Evolutionary conservation across 2,113 vertebrate genomes (phyloP), one percentile per base, ranked within the genome.

Genomic region (Leptobrachium leishanense): DNA sequence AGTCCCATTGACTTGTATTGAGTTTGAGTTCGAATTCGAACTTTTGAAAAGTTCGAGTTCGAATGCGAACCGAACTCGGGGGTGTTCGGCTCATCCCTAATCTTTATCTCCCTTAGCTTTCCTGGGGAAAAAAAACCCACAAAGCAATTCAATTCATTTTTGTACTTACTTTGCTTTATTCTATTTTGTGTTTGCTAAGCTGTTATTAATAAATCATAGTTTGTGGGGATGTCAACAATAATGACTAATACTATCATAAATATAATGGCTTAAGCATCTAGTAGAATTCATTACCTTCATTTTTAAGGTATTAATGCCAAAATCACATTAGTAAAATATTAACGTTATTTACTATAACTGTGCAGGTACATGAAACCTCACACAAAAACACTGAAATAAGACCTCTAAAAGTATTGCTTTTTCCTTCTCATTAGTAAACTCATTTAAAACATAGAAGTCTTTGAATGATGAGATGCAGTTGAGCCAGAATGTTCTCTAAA

Each of bases 381-480:
- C 71, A 74, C 41, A 50, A 43, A 62, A 66, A 68, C 78, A 41
- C 12, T 68, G 78, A 74, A 68, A 74, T 74, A 65, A 57, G 78
- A 74, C 74, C 71, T 66, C 71, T 68, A 50, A 74, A 81, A 62
- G 78, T 81, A 81, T 81, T 81, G 78, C 78, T 81, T 81, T 50
- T 81, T 81, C 78, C 72, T 81, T 68, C 78, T 81, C 78, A 81
- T 81, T 81, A 81, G 72, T 74, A 81, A 81, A 74, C 78, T 81
- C 71, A 74, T 68, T 74, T 74, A 43, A 54, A 81, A 81, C 78
- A 74, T 64, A 81, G 72, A 80, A 68, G 78, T 62, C 71, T 74
- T 59, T 81, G 64, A 81, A 81, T 81, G 78, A 81, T 81, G 78
- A 62, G 71, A 81, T 81, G 74, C 78, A 81, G 64, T 74, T 67